These are phyloP conservation scores for Ophonus ardosiacus DNA, from an alignment of 2,888 invertebrate species.

Conservation along the genomic window DNA sequence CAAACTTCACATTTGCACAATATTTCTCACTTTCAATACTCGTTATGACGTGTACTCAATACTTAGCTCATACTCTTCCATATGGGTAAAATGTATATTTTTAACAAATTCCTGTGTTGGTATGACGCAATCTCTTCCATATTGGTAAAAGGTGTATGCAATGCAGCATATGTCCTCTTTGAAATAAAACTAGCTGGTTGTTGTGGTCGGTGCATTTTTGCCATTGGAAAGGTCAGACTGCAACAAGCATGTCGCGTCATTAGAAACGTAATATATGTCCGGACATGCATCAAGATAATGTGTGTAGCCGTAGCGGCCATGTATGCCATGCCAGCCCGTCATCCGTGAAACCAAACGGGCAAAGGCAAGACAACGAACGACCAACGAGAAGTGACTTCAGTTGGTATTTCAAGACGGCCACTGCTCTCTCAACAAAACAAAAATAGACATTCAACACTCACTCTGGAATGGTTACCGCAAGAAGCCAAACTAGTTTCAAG, in stretches of 20 bases:
- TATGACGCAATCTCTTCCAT: background rate
- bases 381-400: background rate
- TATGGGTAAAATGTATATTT: too few species aligned
- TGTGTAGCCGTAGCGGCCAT: slow-evolving; percentile 21
- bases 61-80: too few species aligned
- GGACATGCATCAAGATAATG: slow-evolving; percentile 63
- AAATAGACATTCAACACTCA: background rate
- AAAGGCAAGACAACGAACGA: background rate
- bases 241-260: slow-evolving; percentile 62
- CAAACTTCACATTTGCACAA: too few species aligned
- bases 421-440: background rate
- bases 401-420: background rate
- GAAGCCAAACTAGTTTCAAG: too few species aligned
- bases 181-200: background rate
- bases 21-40: too few species aligned
- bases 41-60: too few species aligned
- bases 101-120: background rate
- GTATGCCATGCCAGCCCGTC: slow-evolving; percentile 7
- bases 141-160: background rate
- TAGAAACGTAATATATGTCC: slow-evolving; percentile 63
- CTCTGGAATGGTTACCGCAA: too few species aligned
- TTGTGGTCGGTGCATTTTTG: slow-evolving; percentile 31
- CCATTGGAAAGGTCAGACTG: slow-evolving; percentile 56
- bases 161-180: slow-evolving; percentile 5
- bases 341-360: slow-evolving; percentile 4